Evolutionary conservation across 2,113 vertebrate species (phyloP).

Genomic region (Gulo gulo): DNA sequence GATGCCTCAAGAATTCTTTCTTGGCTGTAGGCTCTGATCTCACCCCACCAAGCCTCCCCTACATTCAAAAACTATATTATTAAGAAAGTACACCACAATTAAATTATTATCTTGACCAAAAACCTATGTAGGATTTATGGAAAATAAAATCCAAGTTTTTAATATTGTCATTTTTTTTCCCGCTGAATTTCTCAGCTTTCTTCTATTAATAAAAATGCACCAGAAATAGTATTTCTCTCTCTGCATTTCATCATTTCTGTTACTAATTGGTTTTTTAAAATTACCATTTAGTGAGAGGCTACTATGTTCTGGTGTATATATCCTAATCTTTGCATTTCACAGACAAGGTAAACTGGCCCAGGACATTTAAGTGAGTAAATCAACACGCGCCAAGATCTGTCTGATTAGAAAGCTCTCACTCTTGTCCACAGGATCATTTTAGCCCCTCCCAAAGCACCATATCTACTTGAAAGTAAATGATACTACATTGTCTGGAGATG

Average conservation of each 20-base stretch:
- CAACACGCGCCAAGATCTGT: neutral
- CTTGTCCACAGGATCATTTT: neutral
- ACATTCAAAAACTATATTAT: neutral
- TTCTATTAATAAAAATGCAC: slow-evolving; percentile 11
- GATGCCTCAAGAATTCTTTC: neutral
- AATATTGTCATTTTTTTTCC: neutral
- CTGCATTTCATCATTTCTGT: neutral
- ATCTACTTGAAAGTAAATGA: neutral
- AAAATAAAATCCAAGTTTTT: slow-evolving; percentile 15
- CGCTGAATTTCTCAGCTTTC: neutral
- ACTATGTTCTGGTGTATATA: neutral
- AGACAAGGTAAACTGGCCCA: neutral
- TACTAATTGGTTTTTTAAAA: neutral
- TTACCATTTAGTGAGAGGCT: neutral
- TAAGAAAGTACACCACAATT: neutral
- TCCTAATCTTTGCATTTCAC: neutral
- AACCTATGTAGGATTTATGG: neutral
- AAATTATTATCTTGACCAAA: neutral
- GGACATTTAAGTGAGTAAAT: neutral
- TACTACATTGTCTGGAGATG: neutral
- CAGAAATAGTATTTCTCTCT: neutral
- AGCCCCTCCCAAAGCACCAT: neutral
- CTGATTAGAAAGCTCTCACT: neutral
- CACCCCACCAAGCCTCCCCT: neutral
- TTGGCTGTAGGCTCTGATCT: neutral